phyloP scores from a whole-genome alignment of 2,797 vertebrate genomes.

The Etheostoma nigrum region DNA sequence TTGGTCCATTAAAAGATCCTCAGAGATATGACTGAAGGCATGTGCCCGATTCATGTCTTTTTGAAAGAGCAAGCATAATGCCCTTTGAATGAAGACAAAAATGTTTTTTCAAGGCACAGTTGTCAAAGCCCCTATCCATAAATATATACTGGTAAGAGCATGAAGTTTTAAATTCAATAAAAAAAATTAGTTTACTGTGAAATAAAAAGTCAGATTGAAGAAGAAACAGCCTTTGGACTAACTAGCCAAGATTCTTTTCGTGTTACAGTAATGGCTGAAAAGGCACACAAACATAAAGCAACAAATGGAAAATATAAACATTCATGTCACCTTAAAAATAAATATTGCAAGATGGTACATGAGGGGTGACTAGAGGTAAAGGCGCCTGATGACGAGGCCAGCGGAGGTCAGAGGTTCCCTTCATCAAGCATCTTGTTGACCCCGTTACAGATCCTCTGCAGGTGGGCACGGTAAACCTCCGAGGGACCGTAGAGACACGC shows the following conservation, averaged over 20 bases:
- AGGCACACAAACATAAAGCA: constrained; percentile 57
- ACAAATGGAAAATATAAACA: constrained; percentile 41
- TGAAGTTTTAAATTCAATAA: constrained; percentile 73
- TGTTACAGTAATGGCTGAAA: constrained; percentile 68
- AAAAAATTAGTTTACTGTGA: constrained; percentile 41
- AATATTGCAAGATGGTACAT: constrained; percentile 6
- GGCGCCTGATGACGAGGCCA: neutral
- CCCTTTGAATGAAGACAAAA: constrained; percentile 61
- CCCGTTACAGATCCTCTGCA: constrained; percentile 91
- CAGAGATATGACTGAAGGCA: constrained; percentile 60
- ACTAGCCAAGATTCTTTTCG: constrained; percentile 52
- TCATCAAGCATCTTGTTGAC: constrained; percentile 96
- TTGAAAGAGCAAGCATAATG: constrained; percentile 44
- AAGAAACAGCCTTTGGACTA: constrained; percentile 63
- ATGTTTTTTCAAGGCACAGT: constrained; percentile 60
- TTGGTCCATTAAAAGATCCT: constrained; percentile 54
- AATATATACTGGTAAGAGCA: constrained; percentile 67
- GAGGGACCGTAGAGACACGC: constrained; percentile 89
- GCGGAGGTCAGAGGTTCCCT: constrained; percentile 88
- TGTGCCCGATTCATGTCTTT: constrained; percentile 61
- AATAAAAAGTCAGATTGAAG: constrained; percentile 27
- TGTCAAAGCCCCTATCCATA: constrained; percentile 62
- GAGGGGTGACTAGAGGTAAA: constrained; percentile 44
- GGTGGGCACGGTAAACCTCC: constrained; percentile 90
- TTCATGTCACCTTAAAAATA: constrained; percentile 50